Percentiles rank a stretch among this genome's conserved stretches.
Evolutionary conservation across 1,140 invertebrate species (phyloP).

Genomic region (Battus philenor): DNA sequence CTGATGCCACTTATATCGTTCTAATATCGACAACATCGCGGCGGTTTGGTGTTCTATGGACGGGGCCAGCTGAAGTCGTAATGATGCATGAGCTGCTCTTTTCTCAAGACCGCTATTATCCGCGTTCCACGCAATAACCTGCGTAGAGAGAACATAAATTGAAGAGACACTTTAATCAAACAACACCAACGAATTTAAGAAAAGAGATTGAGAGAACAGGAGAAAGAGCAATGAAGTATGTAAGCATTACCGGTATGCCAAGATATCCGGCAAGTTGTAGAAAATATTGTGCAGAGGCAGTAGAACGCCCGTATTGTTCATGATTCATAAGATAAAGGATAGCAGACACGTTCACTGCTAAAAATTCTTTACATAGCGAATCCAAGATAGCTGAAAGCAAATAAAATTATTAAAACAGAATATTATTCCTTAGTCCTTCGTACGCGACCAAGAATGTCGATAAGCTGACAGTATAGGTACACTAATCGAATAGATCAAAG

Average conservation of each 20-base stretch:
- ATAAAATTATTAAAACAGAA: constrained; percentile 14
- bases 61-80: constrained; percentile 93
- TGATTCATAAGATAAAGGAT: constrained; percentile 96
- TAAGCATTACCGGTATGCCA: constrained; percentile 70
- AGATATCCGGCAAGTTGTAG: constrained; percentile 91
- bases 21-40: constrained; percentile 94
- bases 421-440: no score
- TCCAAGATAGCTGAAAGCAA: constrained; percentile 86
- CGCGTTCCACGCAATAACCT: constrained; percentile 96
- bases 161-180: constrained; percentile 1
- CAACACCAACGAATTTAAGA: constrained; percentile 4
- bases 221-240: constrained; percentile 21
- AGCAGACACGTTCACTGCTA: constrained; percentile 91
- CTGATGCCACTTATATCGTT: constrained; percentile 97
- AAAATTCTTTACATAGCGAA: constrained; percentile 91
- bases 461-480: background rate
- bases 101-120: constrained; percentile 92
- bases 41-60: constrained; percentile 95
- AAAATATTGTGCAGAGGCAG: constrained; percentile 95
- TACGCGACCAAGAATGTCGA: background rate
- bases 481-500: constrained; percentile 1
- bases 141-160: constrained; percentile 36
- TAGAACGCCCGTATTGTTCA: constrained; percentile 90
- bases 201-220: background rate
- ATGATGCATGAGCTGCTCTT: constrained; percentile 87